Conservation (phyloP, 2,888 invertebrate genomes). For the Oscheius sp. region DNA sequence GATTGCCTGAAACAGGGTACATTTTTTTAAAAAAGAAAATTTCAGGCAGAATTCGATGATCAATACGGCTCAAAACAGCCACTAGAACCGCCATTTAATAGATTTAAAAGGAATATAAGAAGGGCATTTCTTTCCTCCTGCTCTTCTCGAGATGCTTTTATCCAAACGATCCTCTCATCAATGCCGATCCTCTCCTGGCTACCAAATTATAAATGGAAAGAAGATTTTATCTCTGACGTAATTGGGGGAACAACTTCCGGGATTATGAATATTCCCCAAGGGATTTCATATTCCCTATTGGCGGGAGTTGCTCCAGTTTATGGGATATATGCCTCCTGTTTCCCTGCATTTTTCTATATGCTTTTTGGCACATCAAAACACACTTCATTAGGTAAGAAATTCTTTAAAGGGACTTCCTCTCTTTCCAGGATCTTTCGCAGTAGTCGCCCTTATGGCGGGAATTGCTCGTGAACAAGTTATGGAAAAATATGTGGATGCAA, state of each 20-base stretch:
- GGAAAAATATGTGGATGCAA: constrained; percentile 15
- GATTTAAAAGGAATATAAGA: constrained; percentile 4
- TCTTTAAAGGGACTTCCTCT: not conserved
- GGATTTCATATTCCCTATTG: constrained; percentile 77
- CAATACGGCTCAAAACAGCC: constrained; percentile 9
- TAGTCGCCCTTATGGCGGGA: constrained; percentile 37
- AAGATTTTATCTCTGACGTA: constrained; percentile 31
- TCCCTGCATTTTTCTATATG: constrained; percentile 88
- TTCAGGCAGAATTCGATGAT: too few species aligned
- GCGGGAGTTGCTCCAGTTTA: constrained; percentile 75
- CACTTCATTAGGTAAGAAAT: constrained; percentile 82
- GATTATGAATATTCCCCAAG: constrained; percentile 41
- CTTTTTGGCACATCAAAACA: constrained; percentile 89
- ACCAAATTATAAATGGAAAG: constrained; percentile 29
- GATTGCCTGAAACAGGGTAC: too few species aligned
- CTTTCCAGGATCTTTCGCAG: constrained; percentile 38
- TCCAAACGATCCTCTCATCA: constrained; percentile 15
- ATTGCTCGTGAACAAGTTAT: constrained; percentile 33
- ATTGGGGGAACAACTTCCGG: constrained; percentile 39
- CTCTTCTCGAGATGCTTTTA: constrained; percentile 9
- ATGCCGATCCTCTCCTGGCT: constrained; percentile 38
- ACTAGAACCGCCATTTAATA: not conserved
- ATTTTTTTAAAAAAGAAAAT: too few species aligned
- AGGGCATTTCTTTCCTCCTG: constrained; percentile 22
- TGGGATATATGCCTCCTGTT: constrained; percentile 88